Evolutionary conservation across 2,797 vertebrate species (phyloP).

Genomic region (Ficedula albicollis): DNA sequence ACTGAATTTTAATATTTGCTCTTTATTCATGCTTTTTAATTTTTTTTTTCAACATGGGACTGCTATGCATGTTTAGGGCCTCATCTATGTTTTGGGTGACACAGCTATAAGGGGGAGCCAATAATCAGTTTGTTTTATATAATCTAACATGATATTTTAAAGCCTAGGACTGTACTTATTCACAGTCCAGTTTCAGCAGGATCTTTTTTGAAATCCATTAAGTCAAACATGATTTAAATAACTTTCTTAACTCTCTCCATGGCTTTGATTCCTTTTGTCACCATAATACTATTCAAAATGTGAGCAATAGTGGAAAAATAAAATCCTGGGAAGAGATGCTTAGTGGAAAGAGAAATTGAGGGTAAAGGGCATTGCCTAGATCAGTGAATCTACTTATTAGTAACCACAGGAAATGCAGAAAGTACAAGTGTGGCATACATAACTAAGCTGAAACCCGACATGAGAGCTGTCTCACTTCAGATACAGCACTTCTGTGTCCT

Average conservation of each 20-base stretch:
- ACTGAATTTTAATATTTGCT: background rate
- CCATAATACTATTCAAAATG: background rate
- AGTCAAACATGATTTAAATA: background rate
- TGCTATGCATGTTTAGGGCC: background rate
- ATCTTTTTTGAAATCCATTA: background rate
- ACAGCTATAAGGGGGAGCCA: background rate
- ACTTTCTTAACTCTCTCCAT: background rate
- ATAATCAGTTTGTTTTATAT: background rate
- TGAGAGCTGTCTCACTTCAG: background rate
- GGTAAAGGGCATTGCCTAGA: background rate
- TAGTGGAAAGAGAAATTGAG: background rate
- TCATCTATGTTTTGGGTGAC: background rate
- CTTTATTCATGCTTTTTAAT: background rate
- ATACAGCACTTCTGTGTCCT: background rate
- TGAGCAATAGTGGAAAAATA: background rate
- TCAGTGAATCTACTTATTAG: background rate
- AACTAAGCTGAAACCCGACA: background rate
- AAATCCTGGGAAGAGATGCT: background rate
- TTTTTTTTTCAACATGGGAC: background rate
- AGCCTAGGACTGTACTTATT: background rate
- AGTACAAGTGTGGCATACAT: background rate
- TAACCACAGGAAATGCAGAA: background rate
- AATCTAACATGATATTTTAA: background rate
- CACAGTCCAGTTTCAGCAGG: background rate
- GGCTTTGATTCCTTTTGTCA: slow-evolving; percentile 7